Conservation (phyloP, 2,797 vertebrate species). For the Pangasius sanitwongsei region DNA sequence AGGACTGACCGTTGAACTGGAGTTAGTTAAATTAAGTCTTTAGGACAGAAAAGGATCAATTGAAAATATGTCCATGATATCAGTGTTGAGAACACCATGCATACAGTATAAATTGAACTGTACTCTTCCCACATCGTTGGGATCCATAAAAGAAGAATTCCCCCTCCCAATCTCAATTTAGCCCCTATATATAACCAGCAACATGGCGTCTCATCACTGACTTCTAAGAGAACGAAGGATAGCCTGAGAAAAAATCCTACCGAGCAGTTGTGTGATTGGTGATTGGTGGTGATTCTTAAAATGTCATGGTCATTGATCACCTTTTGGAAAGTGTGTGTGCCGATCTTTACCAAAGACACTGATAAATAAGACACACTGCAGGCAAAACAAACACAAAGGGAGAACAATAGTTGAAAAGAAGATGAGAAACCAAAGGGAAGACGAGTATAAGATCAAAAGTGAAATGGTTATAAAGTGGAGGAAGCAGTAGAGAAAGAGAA, state of each 20-base stretch:
- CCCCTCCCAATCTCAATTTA: not conserved
- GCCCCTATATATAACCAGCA: not conserved
- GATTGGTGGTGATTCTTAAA: constrained; percentile 31
- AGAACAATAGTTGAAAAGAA: constrained; percentile 12
- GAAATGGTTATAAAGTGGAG: constrained; percentile 26
- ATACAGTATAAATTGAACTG: not conserved
- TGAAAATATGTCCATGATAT: not conserved
- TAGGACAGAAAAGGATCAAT: not conserved
- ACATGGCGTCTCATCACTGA: not conserved
- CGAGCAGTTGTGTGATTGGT: constrained; percentile 9
- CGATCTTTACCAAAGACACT: constrained; percentile 18
- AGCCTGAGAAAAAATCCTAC: not conserved
- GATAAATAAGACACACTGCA: constrained; percentile 14
- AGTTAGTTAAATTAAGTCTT: not conserved
- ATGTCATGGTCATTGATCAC: constrained; percentile 39
- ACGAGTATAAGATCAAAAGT: constrained; percentile 20
- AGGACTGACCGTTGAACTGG: not conserved
- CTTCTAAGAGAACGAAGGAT: constrained; percentile 12
- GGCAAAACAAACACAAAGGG: constrained; percentile 1
- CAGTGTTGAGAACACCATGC: not conserved
- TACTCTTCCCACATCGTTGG: not conserved
- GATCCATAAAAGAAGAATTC: not conserved
- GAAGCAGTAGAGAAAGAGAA: constrained; percentile 25
- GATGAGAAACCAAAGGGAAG: constrained; percentile 21
- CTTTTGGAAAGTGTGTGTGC: constrained; percentile 33